Base-by-base conservation (phyloP, 1,140 invertebrate genomes). In the Ganaspis sp. region DNA sequence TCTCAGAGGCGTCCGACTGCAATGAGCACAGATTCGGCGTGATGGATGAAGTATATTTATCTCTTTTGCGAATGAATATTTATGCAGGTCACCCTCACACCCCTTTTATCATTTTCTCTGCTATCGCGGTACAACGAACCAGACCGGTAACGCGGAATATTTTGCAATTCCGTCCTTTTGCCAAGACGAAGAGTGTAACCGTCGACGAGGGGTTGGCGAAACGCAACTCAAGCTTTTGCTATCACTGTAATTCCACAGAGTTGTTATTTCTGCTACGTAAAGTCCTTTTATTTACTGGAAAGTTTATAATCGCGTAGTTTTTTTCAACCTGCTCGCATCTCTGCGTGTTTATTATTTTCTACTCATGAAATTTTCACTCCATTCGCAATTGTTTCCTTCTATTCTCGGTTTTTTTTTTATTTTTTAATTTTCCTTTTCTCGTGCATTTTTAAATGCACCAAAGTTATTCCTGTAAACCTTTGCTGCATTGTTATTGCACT, bases 1-100 rank as follows among this genome's bases (percentile, higher is more conserved):
- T 70, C 73, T 74, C 74, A 72, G 58, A 45, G 58, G 72, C 42
- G 73, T 64, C 75, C 72, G 15, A 76, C 40, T 74, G 69, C 76
- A 69, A 69, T 58, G 77, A 70, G 74, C 74, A 42, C 26, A 64
- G 58, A 64, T 64, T 64, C 58, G 58, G 23, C 58, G 58, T 29
- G 58, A 64, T 69, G 42, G 71, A 69, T 53, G 23, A 78, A 42
- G 77, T 85, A 87, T 87, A 86, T 86, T 87, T 88, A 87, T 88
- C 84, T 81, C 73, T 78, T 81, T 80, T 79, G 77, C 74, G 73
- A 69, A 87, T 88, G 86, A 88, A 88, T 88, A 88, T 88, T 87
- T 88, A 88, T 88, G 79, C 19, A 54, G 77, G 72, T 80, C 74
- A 78, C 70, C 17, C 54, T 71, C 73, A 49, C 42, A 12, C 54